Percentiles rank a stretch among this genome's conserved stretches.
Conservation (phyloP, 2,888 invertebrate species). For the Dolomedes plantarius region DNA sequence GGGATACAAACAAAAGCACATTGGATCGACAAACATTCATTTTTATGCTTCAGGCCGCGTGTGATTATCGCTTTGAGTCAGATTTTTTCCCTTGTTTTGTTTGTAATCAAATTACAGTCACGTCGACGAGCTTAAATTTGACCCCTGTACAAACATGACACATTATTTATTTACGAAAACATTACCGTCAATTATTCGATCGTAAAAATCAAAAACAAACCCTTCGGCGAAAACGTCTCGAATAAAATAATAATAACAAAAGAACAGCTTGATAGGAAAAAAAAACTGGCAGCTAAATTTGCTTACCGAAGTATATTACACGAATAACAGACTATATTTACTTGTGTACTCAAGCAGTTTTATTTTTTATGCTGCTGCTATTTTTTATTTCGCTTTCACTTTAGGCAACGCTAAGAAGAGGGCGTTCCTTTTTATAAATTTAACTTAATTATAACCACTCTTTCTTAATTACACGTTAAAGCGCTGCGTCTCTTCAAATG, state of each 20-base stretch:
- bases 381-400: constrained; percentile 68
- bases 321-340: constrained; percentile 58
- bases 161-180: constrained; percentile 71
- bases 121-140: constrained; percentile 42
- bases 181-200: constrained; percentile 67
- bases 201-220: constrained; percentile 55
- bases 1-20: constrained; percentile 11
- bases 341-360: constrained; percentile 62
- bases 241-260: constrained; percentile 67
- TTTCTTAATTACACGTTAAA: constrained; percentile 70
- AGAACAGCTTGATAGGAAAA: constrained; percentile 48
- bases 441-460: constrained; percentile 71
- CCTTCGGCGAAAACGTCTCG: constrained; percentile 37
- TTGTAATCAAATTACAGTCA: constrained; percentile 65
- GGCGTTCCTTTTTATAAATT: constrained; percentile 68
- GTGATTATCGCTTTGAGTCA: constrained; percentile 8
- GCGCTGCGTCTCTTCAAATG: constrained; percentile 61
- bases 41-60: background rate
- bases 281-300: constrained; percentile 51
- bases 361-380: constrained; percentile 14
- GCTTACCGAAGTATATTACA: constrained; percentile 70
- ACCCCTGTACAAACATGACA: constrained; percentile 58
- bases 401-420: constrained; percentile 57
- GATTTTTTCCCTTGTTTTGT: background rate
- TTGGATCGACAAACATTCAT: constrained; percentile 4